Percentiles rank a stretch among this genome's conserved stretches.
These are phyloP conservation scores for Himalopsyche kuldschensis DNA, from an alignment of 2,888 invertebrate species.

Conservation along the genomic window DNA sequence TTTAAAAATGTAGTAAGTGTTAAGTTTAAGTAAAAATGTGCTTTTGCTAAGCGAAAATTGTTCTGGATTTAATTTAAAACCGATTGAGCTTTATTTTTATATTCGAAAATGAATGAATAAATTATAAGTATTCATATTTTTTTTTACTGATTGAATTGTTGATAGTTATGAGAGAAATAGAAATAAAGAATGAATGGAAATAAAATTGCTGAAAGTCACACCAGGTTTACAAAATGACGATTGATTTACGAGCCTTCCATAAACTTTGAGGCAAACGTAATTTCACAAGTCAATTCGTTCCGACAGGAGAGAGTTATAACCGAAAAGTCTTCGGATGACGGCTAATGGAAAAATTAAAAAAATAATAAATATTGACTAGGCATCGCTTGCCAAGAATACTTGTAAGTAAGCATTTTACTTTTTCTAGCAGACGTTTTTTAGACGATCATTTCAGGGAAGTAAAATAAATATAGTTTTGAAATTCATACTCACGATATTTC, in stretches of 20 bases:
- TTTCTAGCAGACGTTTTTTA: too few species aligned
- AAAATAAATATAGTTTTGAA: too few species aligned
- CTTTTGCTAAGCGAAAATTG: too few species aligned
- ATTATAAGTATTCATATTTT: neutral
- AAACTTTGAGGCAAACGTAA: constrained; percentile 1
- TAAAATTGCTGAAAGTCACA: neutral
- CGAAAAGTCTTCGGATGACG: neutral
- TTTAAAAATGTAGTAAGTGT: too few species aligned
- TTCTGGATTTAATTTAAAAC: too few species aligned
- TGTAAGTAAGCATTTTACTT: too few species aligned
- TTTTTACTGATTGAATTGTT: neutral
- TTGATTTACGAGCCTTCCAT: constrained; percentile 2
- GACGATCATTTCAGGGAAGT: too few species aligned
- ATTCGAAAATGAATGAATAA: too few species aligned
- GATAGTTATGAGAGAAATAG: neutral
- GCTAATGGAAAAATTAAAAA: neutral
- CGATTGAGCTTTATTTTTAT: too few species aligned
- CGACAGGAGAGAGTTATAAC: constrained; percentile 1
- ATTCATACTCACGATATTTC: too few species aligned
- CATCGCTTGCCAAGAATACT: neutral
- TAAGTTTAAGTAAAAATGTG: too few species aligned
- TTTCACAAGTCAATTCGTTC: neutral
- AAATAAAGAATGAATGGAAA: neutral
- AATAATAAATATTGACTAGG: neutral
- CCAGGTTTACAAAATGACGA: neutral